A percentile compares a stretch with the other conserved stretches of the same genome.
Conservation (phyloP, 2,113 vertebrate species). For the Microtus montanus region DNA sequence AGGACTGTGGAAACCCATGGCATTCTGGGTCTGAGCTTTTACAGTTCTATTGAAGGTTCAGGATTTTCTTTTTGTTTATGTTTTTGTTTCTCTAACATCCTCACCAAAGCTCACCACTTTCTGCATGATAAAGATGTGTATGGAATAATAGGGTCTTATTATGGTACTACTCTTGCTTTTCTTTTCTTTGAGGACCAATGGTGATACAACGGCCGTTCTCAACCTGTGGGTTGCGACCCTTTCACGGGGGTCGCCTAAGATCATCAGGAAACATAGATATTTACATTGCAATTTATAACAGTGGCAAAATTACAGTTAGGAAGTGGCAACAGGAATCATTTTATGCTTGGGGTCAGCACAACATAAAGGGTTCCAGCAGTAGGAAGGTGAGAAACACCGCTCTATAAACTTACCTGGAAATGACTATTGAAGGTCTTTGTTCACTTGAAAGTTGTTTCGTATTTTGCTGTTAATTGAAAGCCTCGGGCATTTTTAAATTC, state of each 20-base stretch:
- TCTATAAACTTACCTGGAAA: not conserved
- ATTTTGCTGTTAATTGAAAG: not conserved
- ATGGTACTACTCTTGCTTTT: not conserved
- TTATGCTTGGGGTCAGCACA: not conserved
- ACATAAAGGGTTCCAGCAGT: not conserved
- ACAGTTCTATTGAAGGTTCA: not conserved
- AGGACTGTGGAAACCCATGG: not conserved
- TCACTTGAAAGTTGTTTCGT: conserved; percentile 30
- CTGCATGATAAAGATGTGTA: not conserved
- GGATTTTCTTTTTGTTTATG: not conserved
- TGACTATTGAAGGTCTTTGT: conserved; percentile 5
- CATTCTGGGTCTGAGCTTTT: conserved; percentile 4
- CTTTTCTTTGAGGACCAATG: not conserved
- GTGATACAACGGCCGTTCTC: not conserved
- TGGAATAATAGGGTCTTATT: not conserved
- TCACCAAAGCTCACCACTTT: not conserved
- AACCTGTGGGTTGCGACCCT: not conserved
- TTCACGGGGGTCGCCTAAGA: not conserved
- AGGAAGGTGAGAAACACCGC: not conserved
- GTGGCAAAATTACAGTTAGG: not conserved
- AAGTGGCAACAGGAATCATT: not conserved
- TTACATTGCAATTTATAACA: not conserved
- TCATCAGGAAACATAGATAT: not conserved
- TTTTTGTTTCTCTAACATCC: not conserved
- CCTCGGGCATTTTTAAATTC: not conserved